Base-by-base conservation (phyloP, 1,140 invertebrate species). In the Drosophila ercepeae region DNA sequence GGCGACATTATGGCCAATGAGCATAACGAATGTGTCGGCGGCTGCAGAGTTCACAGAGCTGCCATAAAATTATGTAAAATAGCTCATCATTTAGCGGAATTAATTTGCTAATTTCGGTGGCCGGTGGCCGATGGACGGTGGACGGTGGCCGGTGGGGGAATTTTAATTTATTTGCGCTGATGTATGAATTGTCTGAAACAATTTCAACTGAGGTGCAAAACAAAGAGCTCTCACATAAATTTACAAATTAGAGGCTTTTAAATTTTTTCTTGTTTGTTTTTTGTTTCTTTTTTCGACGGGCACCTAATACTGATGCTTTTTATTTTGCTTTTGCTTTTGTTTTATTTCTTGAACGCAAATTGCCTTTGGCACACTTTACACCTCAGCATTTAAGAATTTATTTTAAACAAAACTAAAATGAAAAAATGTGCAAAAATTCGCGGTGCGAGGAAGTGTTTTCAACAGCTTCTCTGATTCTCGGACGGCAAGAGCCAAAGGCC, bases 21-120 rank as follows among this genome's bases (percentile, higher is more conserved):
- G 75, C 54, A 73, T 59, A 72, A 83, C 61, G 69, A 78, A 78
- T 78, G 55, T 27, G 55, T 41, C 54, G 49, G 51, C 65, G 57
- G 70, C 59, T 55, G 41, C 27, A 68, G 53, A 81, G 79, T 86
- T 84, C 79, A 79, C 44, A 58, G 42, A 69, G 65, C 71, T 73
- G 76, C 60, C 81, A 78, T 86, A 53, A 86, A 84, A 86, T 86
- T 72, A 86, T 86, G 81, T 75, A 79, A 86, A 86, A 86, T 59
- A 67, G 59, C 72, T 42, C 77, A 72, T 63, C 69, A 68, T 72
- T 72, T 72, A 67, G 63, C 48, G 23, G 59, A 73, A 78, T 64
- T 61, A 50, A 63, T 81, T 81, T 54, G 77, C 78, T 73, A 82
- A 82, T 81, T 82, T 77, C 48, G 78, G 36, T 7, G 36, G 36